Evolutionary conservation across 2,888 invertebrate species (phyloP), one percentile per base, ranked within the genome.

Genomic region (Notocelia uddmanniana): DNA sequence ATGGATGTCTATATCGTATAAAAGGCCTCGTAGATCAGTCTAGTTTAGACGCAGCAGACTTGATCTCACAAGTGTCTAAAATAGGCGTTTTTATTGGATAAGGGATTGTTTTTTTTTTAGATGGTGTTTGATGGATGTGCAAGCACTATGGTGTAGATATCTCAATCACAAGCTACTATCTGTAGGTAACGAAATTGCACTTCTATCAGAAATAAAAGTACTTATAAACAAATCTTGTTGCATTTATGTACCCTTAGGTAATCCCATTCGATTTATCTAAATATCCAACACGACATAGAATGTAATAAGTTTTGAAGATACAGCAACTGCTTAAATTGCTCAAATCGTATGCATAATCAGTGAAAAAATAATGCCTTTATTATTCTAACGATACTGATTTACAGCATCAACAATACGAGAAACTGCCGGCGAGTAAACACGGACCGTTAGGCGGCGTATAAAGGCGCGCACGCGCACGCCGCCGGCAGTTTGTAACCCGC

Each of bases 391-490:
- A 45, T 23, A 21, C 50, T 37, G 18, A 52, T 71, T 66, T 31
- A 71, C 67, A 72, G 58, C 37, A 68, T 50, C 60, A 64, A 57
- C 19, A 71, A 68, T 73, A 77, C 74, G 74, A 67, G 62, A 80
- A 78, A 83, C 81, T 83, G 83, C 60, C n/a, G 23, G 80, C 85
- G 81, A 81, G 83, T 86, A 86, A 88, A 87, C 85, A 89, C 77
- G 79, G 83, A 92, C 93, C 93, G 93, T 93, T 93, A 93, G 77
- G 74, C 75, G 74, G 75, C 80, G 85, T 93, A 93, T 93, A 93
- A 90, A 93, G 83, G 86, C 76, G 73, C 77, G 77, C 70, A 78
- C 82, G 80, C 82, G 76, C 81, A 79, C 77, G 81, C 75, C 80
- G 80, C 79, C 81, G 77, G 75, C 81, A 89, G 90, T 88, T 79